A percentile compares a stretch with the other conserved stretches of the same genome.
These are phyloP conservation scores for Pelagia noctiluca DNA, from an alignment of 30 jellyfish, hydroid and myxozoan species.

Conservation along the genomic window DNA sequence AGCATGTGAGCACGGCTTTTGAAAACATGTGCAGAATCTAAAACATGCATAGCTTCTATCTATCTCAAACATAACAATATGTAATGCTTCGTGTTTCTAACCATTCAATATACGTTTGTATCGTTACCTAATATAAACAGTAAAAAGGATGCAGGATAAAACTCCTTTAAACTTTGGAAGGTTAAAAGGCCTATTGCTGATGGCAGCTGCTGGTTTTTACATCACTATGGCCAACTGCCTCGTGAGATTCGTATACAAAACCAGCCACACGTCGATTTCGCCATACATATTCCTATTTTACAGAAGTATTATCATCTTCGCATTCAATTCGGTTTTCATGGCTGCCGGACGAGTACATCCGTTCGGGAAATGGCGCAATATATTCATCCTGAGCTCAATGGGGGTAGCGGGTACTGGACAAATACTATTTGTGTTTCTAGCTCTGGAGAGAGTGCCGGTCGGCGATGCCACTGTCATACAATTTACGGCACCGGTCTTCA, in stretches of 20 bases:
- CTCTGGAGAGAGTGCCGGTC: conserved; percentile 77
- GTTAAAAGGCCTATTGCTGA: conserved; percentile 72
- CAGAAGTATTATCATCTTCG: conserved; percentile 67
- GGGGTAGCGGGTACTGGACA: conserved; percentile 89
- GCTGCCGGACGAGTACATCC: conserved; percentile 79
- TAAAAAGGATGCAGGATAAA: too few species aligned
- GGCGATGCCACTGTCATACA: conserved; percentile 90
- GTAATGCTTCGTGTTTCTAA: too few species aligned
- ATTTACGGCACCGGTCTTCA: conserved; percentile 94
- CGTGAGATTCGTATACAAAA: conserved; percentile 77
- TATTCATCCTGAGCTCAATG: conserved; percentile 35
- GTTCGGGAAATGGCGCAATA: conserved; percentile 10
- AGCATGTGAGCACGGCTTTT: conserved; percentile 47
- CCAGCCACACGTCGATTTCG: conserved; percentile 63
- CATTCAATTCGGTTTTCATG: conserved; percentile 67
- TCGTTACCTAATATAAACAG: too few species aligned
- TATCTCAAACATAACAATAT: too few species aligned
- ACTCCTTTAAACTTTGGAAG: conserved; percentile 25
- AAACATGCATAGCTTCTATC: too few species aligned
- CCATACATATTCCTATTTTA: conserved; percentile 64
- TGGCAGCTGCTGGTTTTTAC: conserved; percentile 90
- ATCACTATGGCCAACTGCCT: conserved; percentile 73
- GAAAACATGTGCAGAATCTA: too few species aligned
- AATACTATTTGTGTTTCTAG: conserved; percentile 69
- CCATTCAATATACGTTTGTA: too few species aligned